Conservation (phyloP, 2,888 invertebrate genomes). For the Ichneumon xanthorius region DNA sequence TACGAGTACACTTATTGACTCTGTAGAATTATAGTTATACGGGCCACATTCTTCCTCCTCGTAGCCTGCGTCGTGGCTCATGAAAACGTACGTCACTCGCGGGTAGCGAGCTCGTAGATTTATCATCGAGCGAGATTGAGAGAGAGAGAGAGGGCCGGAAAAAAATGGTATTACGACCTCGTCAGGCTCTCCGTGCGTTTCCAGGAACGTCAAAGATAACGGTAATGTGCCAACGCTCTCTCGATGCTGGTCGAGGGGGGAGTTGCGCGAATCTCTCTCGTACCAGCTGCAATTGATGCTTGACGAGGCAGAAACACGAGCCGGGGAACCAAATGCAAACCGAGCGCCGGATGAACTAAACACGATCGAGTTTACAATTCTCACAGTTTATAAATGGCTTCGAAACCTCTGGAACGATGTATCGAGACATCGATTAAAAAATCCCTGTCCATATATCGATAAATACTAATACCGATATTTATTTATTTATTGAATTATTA, state of each 20-base stretch:
- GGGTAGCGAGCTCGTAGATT: slow-evolving; percentile 54
- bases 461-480: neutral
- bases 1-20: slow-evolving; percentile 1
- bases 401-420: neutral
- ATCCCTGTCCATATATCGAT: neutral
- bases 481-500: neutral
- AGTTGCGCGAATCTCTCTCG: slow-evolving; percentile 34
- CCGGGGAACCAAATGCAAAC: slow-evolving; percentile 33
- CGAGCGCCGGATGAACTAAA: neutral
- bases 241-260: slow-evolving; percentile 56
- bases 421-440: neutral
- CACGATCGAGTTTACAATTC: neutral
- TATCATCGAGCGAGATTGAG: slow-evolving; percentile 48
- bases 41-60: slow-evolving; percentile 29
- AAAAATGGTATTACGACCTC: slow-evolving; percentile 65
- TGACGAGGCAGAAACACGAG: slow-evolving; percentile 60
- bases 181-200: slow-evolving; percentile 64
- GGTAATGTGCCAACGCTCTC: slow-evolving; percentile 69
- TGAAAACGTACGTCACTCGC: slow-evolving; percentile 55
- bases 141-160: slow-evolving; percentile 40
- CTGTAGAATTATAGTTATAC: slow-evolving; percentile 13
- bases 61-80: slow-evolving; percentile 4
- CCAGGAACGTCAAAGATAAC: slow-evolving; percentile 71
- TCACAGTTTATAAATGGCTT: neutral
- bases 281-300: slow-evolving; percentile 58